Evolutionary conservation across 2,888 invertebrate species (phyloP), one percentile per base, ranked within the genome.

Genomic region (Andrena dorsata): DNA sequence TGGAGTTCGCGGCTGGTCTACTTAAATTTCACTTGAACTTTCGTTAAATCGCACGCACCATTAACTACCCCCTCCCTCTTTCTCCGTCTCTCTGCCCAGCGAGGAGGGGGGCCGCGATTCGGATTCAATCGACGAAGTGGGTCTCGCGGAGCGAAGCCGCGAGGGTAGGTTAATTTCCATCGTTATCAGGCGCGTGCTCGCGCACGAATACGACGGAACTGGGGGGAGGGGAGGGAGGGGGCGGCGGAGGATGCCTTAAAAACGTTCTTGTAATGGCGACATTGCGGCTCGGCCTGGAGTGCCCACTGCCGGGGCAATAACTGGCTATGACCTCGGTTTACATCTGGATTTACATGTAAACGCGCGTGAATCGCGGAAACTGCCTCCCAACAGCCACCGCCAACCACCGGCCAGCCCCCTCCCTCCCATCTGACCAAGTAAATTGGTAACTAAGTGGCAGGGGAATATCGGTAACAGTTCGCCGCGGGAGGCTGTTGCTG

Each of bases 261-360:
- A 85, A 87, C 77, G 81, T 69, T 74, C 41, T 71, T 58, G 65
- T 68, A 76, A 80, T 51, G 77, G 80, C 76, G 72, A 78, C 76
- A 64, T 66, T 60, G 76, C 32, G 60, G 66, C 64, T 64, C 63
- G 72, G 66, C 7, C 60, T 10, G 32, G 58, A 53, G 56, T 32
- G 61, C 49, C 41, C 68, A 61, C 60, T 41, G 68, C n/a, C 79
- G 60, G 26, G 63, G 81, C 79, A 83, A 83, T 87, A 87, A 83
- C 82, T 74, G 81, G 72, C 58, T 83, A 83, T 73, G 87, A 75
- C 78, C 80, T 64, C 80, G 82, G 78, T 87, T 83, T 80, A 82
- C 82, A 87, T 87, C 69, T 80, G 83, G 72, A 85, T 87, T 87
- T 87, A 85, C 88, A 87, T 83, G 85, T 71, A 85, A 87, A 82